These are phyloP conservation scores for Ormyrus pomaceus DNA, from an alignment of 2,888 invertebrate genomes.

Conservation along the genomic window DNA sequence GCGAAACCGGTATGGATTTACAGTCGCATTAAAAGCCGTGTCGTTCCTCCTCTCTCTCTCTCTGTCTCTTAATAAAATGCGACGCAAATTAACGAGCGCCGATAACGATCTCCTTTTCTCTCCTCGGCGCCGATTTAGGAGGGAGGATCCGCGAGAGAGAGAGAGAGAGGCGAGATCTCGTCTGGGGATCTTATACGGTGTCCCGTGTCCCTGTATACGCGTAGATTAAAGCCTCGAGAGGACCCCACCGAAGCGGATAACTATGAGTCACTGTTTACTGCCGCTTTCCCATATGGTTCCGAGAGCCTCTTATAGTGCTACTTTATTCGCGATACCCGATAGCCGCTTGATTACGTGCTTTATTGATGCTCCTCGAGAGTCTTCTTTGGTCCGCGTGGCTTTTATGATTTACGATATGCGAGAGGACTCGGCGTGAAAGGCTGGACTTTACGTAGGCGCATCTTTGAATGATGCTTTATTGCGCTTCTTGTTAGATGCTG, in stretches of 20 bases:
- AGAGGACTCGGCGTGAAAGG: too few relatives aligned
- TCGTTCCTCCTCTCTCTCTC: conserved; percentile 23
- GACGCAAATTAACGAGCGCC: conserved; percentile 49
- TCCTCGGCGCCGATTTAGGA: conserved; percentile 30
- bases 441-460: too few relatives aligned
- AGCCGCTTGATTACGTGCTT: background rate
- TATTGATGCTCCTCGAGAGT: background rate
- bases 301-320: background rate
- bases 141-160: background rate
- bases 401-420: too few relatives aligned
- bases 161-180: conserved; percentile 12
- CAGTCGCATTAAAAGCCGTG: conserved; percentile 47
- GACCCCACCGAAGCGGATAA: too few relatives aligned
- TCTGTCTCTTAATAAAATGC: conserved; percentile 45
- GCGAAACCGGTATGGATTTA: conserved; percentile 54
- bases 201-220: too few relatives aligned
- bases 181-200: conserved; percentile 1
- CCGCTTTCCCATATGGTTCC: too few relatives aligned
- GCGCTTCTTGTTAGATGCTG: too few relatives aligned
- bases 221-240: too few relatives aligned
- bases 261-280: too few relatives aligned
- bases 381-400: too few relatives aligned
- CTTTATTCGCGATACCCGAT: conserved; percentile 6
- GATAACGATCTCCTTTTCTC: conserved; percentile 46
- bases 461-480: too few relatives aligned